Conservation (phyloP, 1,140 invertebrate genomes). For the Babylonia areolata region DNA sequence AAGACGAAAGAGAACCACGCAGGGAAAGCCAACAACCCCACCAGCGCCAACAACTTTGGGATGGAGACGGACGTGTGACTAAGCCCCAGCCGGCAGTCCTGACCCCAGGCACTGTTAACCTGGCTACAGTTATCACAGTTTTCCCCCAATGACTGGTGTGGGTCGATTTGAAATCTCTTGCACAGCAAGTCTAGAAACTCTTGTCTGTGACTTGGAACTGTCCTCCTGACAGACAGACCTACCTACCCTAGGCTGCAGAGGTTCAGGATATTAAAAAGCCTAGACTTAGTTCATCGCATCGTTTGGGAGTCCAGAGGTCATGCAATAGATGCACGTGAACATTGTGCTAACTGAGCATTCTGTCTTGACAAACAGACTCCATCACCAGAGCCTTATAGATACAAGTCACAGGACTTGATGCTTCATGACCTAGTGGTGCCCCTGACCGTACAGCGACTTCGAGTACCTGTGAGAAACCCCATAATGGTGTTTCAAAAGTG, state of each 20-base stretch:
- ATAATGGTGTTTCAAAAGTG: too few relatives aligned
- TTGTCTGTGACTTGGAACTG: neutral
- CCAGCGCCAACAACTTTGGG: conserved; percentile 92
- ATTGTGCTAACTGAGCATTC: neutral
- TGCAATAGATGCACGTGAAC: neutral
- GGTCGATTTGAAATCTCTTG: neutral
- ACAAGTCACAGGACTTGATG: too few relatives aligned
- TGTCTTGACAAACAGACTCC: neutral
- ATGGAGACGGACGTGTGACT: conserved; percentile 98
- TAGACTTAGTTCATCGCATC: too few relatives aligned
- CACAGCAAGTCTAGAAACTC: too few relatives aligned
- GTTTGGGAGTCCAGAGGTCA: neutral
- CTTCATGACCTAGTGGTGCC: too few relatives aligned
- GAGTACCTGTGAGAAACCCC: too few relatives aligned
- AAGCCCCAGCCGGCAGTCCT: too few relatives aligned
- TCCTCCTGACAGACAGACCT: neutral
- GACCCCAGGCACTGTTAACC: too few relatives aligned
- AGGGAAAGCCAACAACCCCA: conserved; percentile 88
- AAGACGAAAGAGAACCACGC: conserved; percentile 82
- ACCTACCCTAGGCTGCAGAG: too few relatives aligned
- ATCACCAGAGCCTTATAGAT: neutral
- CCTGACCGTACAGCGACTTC: too few relatives aligned
- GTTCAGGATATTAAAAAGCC: too few relatives aligned
- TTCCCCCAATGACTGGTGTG: neutral
- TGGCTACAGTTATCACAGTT: too few relatives aligned